Evolutionary conservation across 2,113 vertebrate species (phyloP), one percentile per base, ranked within the genome.

Genomic region (Romanogobio albipinnatus): DNA sequence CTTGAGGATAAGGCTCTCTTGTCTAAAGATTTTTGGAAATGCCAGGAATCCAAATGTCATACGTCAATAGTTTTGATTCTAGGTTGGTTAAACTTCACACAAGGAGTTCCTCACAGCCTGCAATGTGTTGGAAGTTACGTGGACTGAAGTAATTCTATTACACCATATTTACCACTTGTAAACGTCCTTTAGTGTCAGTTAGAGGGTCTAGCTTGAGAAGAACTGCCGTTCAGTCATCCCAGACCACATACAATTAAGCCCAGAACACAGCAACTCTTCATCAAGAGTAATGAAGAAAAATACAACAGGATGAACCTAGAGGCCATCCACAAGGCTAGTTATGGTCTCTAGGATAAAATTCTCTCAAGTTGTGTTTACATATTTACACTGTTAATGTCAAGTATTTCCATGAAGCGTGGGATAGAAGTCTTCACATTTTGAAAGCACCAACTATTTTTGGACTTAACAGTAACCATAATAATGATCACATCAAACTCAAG

Each of bases 1-100:
- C 10, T 45, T 15, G 13, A 62, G 14, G 62, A 71, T 36, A 71
- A 83, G 85, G n/a, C 70, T 9, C 15, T 26, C 64, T 85, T 80
- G 84, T 81, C 24, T 62, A 15, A 10, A 80, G 64, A 71, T 80
- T 39, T 68, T 77, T 7, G 26, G 22, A 62, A 76, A 58, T 51
- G 58, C 39, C 56, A 29, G 56, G 58, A 85, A 74, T 47, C 47
- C 17, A 74, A 71, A 78, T n/a, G 76, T 5, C 36, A 43, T 22
- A 29, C 19, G 17, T 73, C 53, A 62, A 62, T 49, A 49, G 59
- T 78, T 77, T 36, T 19, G 29, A 77, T 59, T 24, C 26, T 15
- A 29, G 26, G 36, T 59, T 66, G 15, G 26, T 56, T 66, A 13
- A 81, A 19, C n/a, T 76, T 73, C 66, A 71, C 49, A 58, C 80